Evolutionary conservation across 30 jellyfish, hydroid and myxozoan genomes (phyloP), one percentile per base, ranked within the genome.

Genomic region (Clytia hemisphaerica): DNA sequence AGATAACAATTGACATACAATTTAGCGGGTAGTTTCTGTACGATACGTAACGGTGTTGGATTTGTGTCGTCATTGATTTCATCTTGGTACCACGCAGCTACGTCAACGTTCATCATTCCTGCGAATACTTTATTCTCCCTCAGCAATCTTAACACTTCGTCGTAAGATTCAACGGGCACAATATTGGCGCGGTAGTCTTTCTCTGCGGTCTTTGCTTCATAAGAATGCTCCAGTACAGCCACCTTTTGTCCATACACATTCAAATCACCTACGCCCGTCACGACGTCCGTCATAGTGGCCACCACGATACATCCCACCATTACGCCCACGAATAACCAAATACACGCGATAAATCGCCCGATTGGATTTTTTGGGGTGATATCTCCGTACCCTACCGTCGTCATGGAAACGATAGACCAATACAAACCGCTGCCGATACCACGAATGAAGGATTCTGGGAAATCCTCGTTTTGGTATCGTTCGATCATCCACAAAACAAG

Each of bases 361-460:
- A 51, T 48, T 27, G 34, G 21, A 1, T 48, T 27, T 28, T 27
- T 60, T 21, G 73, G 73, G 21, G 21, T 28, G 9, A 60, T 27
- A 60, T 60, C 73, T 2, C 73, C 73, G 21, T 60, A 60, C 62
- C 73, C 73, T 27, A 60, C 73, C 4, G 73, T 60, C 29, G 73
- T 60, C 73, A 60, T 60, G 62, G 73, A 60, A 27, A 60, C 73
- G 12, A 60, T 6, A 28, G 53, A 27, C 73, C 73, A 60, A 48
- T 51, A 60, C 29, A 60, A 51, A 28, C 73, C 62, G 29, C 53
- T 60, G 1, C 27, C 73, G 9, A 34, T 40, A 4, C 73, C 73
- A 3, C 21, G 7, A 2, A 60, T 28, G 47, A 60, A 60, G 10
- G 25, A 60, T 10, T 9, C 14, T 3, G 38, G 21, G 21, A 27